Base-by-base conservation (phyloP, 2,113 vertebrate species). In the Strigops habroptila region DNA sequence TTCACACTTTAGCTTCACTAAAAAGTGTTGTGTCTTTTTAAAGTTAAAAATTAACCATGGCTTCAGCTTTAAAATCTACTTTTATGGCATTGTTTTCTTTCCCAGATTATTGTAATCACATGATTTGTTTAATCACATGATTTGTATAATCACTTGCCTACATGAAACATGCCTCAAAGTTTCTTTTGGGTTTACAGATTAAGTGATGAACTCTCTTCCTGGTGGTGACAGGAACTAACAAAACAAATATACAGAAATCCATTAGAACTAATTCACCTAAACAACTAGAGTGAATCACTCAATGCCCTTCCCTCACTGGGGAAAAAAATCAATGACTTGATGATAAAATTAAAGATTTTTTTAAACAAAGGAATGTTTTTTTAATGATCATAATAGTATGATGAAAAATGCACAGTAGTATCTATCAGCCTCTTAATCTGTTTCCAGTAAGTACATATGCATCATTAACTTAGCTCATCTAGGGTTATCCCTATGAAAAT, bases 171-270 rank as follows among this genome's bases (percentile, higher is more conserved):
- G 14, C 49, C 57, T 1, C 2, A 85, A 89, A 67, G 49, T 87
- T 84, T 28, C n/a, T 94, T 86, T 94, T 79, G 44, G 33, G 7
- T 80, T 89, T 82, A 46, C 52, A 86, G 37, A 76, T 91, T 85
- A 94, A 91, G 53, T 55, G 57, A 94, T 82, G 77, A 96, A 21
- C 46, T 93, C 76, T 76, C 93, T 95, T 94, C 82, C 90, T 95
- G 28, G 49, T 4, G 7, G 67, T 88, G 82, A 89, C 63, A 94
- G 67, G 18, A 82, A 21, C 23, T 85, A 94, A 93, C 51, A 90
- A 87, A 95, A 87, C 48, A 92, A 96, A 94, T 88, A 90, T 48
- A 93, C 53, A 94, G 82, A 96, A 96, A 96, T 92, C 90, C 90
- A 94, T 94, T 94, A 93, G 83, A 88, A 78, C 55, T 82, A 94